A percentile compares a stretch with the other conserved stretches of the same genome.
phyloP scores from a whole-genome alignment of 2,113 vertebrate species.

The Sylvia atricapilla region DNA sequence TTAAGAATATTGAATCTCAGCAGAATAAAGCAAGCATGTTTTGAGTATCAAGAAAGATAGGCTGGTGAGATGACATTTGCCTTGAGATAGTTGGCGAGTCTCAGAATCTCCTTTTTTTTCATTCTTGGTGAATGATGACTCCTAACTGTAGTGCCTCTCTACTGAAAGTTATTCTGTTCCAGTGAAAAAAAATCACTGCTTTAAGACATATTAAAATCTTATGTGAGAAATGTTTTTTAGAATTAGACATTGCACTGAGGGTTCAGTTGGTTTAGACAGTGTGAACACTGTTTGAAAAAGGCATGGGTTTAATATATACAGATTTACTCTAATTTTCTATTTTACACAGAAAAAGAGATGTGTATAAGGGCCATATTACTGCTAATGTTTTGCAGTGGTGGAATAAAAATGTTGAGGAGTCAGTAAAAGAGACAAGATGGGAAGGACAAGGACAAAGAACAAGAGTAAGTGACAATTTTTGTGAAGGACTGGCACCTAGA shows the following conservation, averaged over 20 bases:
- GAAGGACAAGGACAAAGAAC: not conserved
- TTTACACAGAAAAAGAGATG: not conserved
- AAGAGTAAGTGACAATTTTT: not conserved
- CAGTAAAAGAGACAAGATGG: not conserved
- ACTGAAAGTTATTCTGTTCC: not conserved
- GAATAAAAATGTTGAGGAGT: not conserved
- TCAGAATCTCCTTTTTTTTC: not conserved
- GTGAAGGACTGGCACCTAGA: not conserved
- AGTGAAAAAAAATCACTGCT: not conserved
- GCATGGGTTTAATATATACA: not conserved
- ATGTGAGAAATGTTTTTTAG: not conserved
- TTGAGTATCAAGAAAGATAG: too few relatives aligned
- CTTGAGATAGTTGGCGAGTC: not conserved
- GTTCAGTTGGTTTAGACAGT: not conserved
- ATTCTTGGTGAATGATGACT: not conserved
- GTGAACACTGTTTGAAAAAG: not conserved
- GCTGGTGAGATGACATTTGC: not conserved
- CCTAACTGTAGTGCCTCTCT: not conserved
- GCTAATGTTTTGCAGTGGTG: not conserved
- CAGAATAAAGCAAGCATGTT: not conserved
- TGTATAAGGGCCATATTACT: too few relatives aligned
- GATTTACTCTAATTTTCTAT: not conserved
- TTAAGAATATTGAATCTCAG: not conserved
- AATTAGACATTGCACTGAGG: not conserved
- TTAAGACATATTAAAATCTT: not conserved